Base-by-base conservation (phyloP, 2,113 vertebrate species). In the Anser cygnoides region DNA sequence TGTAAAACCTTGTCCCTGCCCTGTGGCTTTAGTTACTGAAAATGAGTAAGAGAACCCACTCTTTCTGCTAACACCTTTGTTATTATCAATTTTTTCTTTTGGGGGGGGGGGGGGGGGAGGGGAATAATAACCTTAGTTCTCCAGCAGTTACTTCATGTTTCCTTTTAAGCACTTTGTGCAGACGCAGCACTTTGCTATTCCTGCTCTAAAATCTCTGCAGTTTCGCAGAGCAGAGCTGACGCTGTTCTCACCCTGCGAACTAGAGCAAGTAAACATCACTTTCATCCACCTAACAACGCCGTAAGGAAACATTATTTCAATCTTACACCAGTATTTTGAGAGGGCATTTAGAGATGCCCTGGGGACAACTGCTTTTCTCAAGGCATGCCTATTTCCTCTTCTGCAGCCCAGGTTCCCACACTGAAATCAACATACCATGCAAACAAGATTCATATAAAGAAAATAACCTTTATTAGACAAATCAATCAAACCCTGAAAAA, bases 401-500 rank as follows among this genome's bases (percentile, higher is more conserved):
- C 55, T 26, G 39, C 61, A 62, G 57, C 37, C 59, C 49, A 12
- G 31, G 31, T 1, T 19, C n/a, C 71, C 46, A 5, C 5, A 8
- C 52, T 22, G 43, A 46, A 94, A 86, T 65, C 49, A 86, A 4
- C 11, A 37, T 4, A 37, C 18, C 49, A 23, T 1, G 8, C 55
- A 62, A 87, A 5, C 4, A 22, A 25, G 49, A 16, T 61, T 76
- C 54, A 55, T 84, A 84, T 41, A 92, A 95, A 96, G 87, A 95
- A 97, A 96, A 95, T 84, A 95, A 90, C 90, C 87, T 98, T 97
- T 97, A 97, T 96, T 97, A 93, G 91, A 87, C 90, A 94, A 96
- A 89, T 84, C 77, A 65, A 86, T 84, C 72, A 72, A 96, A 90
- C 90, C 90, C 96, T 96, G 84, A 94, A 95, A 86, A 89, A 95